Evolutionary conservation across 2,113 vertebrate genomes (phyloP).

Genomic region (Siphamia tubifer): DNA sequence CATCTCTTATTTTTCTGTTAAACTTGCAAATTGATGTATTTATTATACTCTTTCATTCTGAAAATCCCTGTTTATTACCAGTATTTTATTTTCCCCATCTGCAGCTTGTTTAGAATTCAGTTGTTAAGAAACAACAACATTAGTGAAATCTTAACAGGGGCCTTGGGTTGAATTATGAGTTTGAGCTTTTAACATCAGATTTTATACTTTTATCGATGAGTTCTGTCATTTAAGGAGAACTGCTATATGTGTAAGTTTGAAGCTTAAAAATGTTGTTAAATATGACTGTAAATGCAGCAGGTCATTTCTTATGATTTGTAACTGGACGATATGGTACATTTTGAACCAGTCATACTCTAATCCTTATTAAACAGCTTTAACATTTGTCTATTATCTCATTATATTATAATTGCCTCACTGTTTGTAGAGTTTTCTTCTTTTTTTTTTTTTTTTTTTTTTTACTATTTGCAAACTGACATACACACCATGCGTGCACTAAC

Average conservation of each 20-base stretch:
- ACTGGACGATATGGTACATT: too few relatives aligned
- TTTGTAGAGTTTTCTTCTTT: neutral
- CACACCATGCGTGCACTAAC: neutral
- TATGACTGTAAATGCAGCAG: too few relatives aligned
- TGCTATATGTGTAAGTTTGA: too few relatives aligned
- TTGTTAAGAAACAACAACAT: neutral
- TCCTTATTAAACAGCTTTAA: too few relatives aligned
- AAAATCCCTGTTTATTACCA: conserved; percentile 1
- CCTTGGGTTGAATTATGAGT: too few relatives aligned
- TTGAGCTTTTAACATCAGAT: neutral
- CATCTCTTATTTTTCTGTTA: neutral
- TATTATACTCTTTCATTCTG: neutral
- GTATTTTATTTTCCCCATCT: neutral
- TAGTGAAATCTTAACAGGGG: neutral
- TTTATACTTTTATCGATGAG: too few relatives aligned
- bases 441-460: neutral
- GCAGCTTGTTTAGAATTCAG: conserved; percentile 5
- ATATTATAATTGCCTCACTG: too few relatives aligned
- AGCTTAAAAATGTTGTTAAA: too few relatives aligned
- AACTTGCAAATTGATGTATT: conserved; percentile 6
- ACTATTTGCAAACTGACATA: neutral
- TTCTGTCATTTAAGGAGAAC: too few relatives aligned
- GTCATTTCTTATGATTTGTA: too few relatives aligned
- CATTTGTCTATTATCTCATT: too few relatives aligned
- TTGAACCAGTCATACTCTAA: too few relatives aligned